A percentile compares a stretch with the other conserved stretches of the same genome.
Evolutionary conservation across 2,888 invertebrate genomes (phyloP).

Genomic region (Gasteruption jaculator): DNA sequence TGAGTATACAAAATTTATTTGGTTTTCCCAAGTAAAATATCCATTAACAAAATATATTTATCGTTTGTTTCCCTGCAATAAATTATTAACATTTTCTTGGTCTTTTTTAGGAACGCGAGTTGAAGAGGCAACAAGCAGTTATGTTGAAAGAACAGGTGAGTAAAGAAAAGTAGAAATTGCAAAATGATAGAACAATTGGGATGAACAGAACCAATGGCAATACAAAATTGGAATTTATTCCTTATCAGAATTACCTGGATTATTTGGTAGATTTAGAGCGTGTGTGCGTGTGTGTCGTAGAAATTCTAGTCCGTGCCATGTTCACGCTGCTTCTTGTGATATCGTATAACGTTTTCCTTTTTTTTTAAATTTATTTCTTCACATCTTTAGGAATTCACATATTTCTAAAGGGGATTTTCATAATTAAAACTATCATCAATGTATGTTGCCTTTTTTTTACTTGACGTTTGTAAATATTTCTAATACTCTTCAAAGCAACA

Average conservation of each 20-base stretch:
- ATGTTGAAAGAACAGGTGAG: slow-evolving; percentile 88
- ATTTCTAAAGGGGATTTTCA: too few species aligned
- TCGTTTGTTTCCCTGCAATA: slow-evolving; percentile 6
- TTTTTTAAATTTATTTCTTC: slow-evolving; percentile 10
- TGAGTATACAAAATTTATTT: too few species aligned
- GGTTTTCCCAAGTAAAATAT: too few species aligned
- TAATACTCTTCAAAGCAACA: too few species aligned
- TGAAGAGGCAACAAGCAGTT: slow-evolving; percentile 84
- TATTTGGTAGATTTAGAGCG: slow-evolving; percentile 27
- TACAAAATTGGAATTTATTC: too few species aligned
- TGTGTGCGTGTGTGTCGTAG: slow-evolving; percentile 27
- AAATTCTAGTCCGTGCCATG: slow-evolving; percentile 22
- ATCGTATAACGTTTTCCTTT: slow-evolving; percentile 14
- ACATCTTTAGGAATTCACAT: too few species aligned
- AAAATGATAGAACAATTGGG: slow-evolving; percentile 10
- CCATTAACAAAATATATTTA: too few species aligned
- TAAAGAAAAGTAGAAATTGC: slow-evolving; percentile 20
- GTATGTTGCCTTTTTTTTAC: too few species aligned
- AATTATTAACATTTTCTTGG: slow-evolving; percentile 11
- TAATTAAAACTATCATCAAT: too few species aligned
- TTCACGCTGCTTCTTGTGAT: slow-evolving; percentile 21
- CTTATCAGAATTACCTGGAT: too few species aligned
- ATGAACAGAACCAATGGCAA: too few species aligned
- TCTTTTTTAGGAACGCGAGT: slow-evolving; percentile 76
- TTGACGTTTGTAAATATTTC: too few species aligned